Evolutionary conservation across 2,888 invertebrate genomes (phyloP).

Genomic region (Neria commutata): DNA sequence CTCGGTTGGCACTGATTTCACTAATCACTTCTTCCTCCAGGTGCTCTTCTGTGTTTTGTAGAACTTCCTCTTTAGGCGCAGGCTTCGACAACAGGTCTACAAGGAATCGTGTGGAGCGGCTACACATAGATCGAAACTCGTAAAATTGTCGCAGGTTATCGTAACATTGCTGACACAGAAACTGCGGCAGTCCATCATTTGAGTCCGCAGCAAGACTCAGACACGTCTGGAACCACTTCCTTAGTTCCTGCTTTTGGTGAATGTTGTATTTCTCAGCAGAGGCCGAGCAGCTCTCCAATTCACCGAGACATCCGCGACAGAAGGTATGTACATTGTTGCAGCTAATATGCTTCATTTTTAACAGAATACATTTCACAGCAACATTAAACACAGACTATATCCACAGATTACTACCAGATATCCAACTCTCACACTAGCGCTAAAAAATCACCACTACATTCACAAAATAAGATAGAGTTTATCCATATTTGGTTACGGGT

Average conservation of each 20-base stretch:
- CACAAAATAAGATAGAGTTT: too few species aligned
- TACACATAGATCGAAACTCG: slow-evolving; percentile 19
- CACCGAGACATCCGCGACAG: neutral
- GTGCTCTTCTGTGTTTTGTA: neutral
- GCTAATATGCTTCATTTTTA: neutral
- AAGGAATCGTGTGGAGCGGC: slow-evolving; percentile 27
- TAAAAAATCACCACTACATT: too few species aligned
- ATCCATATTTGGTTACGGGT: too few species aligned
- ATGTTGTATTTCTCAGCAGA: neutral
- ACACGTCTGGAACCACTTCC: neutral
- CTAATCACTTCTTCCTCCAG: neutral
- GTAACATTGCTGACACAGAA: slow-evolving; percentile 25
- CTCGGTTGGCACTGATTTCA: neutral
- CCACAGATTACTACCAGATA: too few species aligned
- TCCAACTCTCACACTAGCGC: too few species aligned
- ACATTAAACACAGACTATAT: too few species aligned
- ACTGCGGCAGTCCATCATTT: slow-evolving; percentile 31
- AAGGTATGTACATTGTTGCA: neutral
- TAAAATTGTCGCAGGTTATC: slow-evolving; percentile 26
- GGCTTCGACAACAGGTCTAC: slow-evolving; percentile 18
- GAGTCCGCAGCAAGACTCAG: neutral
- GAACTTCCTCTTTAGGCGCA: neutral
- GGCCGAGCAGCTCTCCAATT: neutral
- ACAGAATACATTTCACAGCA: too few species aligned
- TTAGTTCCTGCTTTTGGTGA: neutral